Conservation (phyloP, 2,113 vertebrate genomes). For the Hemibagrus wyckioides region DNA sequence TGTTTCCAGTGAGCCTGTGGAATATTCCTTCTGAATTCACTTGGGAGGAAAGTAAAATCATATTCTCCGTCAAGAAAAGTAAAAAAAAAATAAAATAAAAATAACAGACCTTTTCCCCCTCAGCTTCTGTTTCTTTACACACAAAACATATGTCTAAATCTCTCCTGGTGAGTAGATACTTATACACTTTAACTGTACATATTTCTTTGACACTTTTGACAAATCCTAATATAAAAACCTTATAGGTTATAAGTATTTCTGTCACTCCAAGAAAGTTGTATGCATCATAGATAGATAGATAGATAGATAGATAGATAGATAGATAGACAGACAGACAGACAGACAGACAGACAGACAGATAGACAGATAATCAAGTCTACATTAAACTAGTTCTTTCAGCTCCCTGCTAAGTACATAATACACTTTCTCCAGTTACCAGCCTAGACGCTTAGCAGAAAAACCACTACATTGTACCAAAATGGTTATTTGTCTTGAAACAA, state of each 20-base stretch:
- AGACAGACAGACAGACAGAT: neutral
- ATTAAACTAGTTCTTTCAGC: neutral
- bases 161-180: neutral
- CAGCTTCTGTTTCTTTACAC: neutral
- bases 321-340: neutral
- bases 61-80: slow-evolving; percentile 3
- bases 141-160: neutral
- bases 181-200: neutral
- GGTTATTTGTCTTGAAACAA: too few relatives aligned
- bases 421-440: neutral
- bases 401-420: neutral
- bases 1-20: slow-evolving; percentile 21
- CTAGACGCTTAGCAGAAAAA: neutral
- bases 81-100: too few relatives aligned
- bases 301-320: neutral
- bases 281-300: neutral
- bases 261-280: neutral
- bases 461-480: neutral
- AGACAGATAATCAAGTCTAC: neutral
- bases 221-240: neutral
- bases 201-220: neutral
- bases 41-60: neutral
- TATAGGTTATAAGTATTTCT: neutral
- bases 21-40: slow-evolving; percentile 24
- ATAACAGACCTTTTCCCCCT: neutral